Evolutionary conservation across 1,140 invertebrate genomes (phyloP), one percentile per base, ranked within the genome.

Genomic region (Drosophila nikananu): DNA sequence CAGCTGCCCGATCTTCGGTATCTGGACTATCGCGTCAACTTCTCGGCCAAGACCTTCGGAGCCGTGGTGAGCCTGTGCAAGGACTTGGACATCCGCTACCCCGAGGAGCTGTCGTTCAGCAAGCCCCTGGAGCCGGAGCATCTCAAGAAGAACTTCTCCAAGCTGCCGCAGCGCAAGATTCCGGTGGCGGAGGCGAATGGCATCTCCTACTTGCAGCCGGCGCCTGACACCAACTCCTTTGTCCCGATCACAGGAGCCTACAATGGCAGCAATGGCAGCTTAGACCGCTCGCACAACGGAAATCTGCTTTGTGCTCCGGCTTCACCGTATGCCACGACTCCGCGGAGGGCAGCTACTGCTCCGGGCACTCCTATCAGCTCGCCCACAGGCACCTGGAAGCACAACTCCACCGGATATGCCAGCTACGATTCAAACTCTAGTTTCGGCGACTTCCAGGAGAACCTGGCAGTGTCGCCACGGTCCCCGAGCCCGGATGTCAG

Each of bases 41-140:
- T 99, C 94, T 99, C 98, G 5, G 96, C 97, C 17, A 98, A 99
- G 93, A 98, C 98, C 8, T 99, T 99, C 94, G 97, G 97, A 75
- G 96, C 98, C 39, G 98, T 99, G 17, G 96, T 99, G 27, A 96
- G 98, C 83, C 94, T 99, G 2, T 99, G 98, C 94, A 99, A 99
- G 94, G 98, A 99, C 94, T 94, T 99, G 55, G 98, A 98, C 77
- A 98, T 99, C 83, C 94, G 99, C 82, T 97, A 99, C 93, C 98
- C 98, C 3, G 99, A 99, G 94, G 99, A 99, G 93, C 91, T 99
- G 35, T 99, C 99, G 0, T 95, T 99, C 48, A 98, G 97, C 92
- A 97, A 98, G 83, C 98, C 97, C 2, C 93, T 99, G 39, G 96
- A 97, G 83, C 94, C 95, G 2, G 96, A 96, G 48, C 96, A 98